Percentiles rank a stretch among this genome's conserved stretches.
phyloP scores from a whole-genome alignment of 37 sponge, comb jelly and placozoan genomes.

The Lycopodina hypogea region DNA sequence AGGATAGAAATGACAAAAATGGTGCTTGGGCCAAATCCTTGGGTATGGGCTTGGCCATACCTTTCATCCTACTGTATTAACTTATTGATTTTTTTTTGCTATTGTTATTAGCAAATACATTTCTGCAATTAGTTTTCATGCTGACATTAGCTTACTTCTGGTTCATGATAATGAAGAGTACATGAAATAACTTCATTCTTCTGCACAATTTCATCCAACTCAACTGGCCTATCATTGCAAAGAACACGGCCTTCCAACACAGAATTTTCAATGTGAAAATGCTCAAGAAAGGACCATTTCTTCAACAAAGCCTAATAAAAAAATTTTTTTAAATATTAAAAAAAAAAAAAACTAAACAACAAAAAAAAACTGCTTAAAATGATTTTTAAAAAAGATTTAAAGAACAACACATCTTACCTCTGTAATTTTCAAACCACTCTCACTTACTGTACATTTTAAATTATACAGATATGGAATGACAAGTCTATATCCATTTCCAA shows the following conservation, averaged over 20 bases:
- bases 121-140: neutral
- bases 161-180: slow-evolving; percentile 36
- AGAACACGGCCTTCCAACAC: slow-evolving; percentile 16
- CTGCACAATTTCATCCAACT: neutral
- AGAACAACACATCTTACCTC: no score
- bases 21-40: no score
- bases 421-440: slow-evolving; percentile 20
- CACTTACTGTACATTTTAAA: neutral
- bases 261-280: neutral
- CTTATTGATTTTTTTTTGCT: no score
- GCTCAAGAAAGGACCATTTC: slow-evolving; percentile 16
- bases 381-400: no score
- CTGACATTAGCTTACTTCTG: slow-evolving; percentile 6
- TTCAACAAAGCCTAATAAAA: slow-evolving; percentile 16
- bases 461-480: slow-evolving; percentile 44
- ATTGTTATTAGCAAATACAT: no score
- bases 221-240: slow-evolving; percentile 8
- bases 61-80: no score
- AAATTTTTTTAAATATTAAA: no score
- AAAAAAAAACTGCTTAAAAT: no score
- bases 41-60: no score
- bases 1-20: no score
- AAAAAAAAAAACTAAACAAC: neutral
- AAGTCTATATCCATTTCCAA: slow-evolving; percentile 35
- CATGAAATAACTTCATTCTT: neutral